Evolutionary conservation across 2,888 invertebrate genomes (phyloP), one percentile per base, ranked within the genome.

Genomic region (Dolichomitus sp.): DNA sequence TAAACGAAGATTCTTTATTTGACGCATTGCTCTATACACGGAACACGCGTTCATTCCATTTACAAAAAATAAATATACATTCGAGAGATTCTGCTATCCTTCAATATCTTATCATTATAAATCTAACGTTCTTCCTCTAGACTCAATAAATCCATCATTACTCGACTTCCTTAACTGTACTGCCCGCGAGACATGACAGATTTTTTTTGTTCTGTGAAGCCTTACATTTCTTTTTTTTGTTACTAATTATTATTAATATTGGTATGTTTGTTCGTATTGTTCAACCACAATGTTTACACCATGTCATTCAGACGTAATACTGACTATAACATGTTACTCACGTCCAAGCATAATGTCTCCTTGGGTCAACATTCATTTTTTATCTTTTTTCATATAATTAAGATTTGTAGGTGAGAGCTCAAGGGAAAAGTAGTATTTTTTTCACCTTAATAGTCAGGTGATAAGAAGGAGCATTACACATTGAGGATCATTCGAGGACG

Each of bases 21-120:
- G 52, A 74, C 77, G 52, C 59, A 61, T 23, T 61, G 66, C 57
- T 59, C 45, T 63, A n/a, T 50, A 74, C 70, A 54, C 70, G 69
- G 45, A 50, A 48, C 73, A 59, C n/a, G 68, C 30, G 23, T n/a
- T 76, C 81, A 23, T 73, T 84, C 45, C 81, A 85, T 81, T 86
- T 88, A 87, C 80, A 86, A 85, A 88, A 88, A 88, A 87, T 86
- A 88, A 88, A 87, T 87, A 84, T 85, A 85, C 84, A 88, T 75
- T 75, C 82, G 72, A 84, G 68, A 84, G 59, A 85, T 81, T 74
- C 72, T 74, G 76, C 37, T 68, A 65, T 68, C 42, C 30, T 59
- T 48, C 61, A 11, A 68, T 40, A 68, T 61, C 75, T 40, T 70
- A 52, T 75, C 48, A 45, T 70, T 70, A 79, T 59, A 70, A 66